phyloP scores from a whole-genome alignment of 2,113 vertebrate genomes.

The Monarcha castaneiventris region DNA sequence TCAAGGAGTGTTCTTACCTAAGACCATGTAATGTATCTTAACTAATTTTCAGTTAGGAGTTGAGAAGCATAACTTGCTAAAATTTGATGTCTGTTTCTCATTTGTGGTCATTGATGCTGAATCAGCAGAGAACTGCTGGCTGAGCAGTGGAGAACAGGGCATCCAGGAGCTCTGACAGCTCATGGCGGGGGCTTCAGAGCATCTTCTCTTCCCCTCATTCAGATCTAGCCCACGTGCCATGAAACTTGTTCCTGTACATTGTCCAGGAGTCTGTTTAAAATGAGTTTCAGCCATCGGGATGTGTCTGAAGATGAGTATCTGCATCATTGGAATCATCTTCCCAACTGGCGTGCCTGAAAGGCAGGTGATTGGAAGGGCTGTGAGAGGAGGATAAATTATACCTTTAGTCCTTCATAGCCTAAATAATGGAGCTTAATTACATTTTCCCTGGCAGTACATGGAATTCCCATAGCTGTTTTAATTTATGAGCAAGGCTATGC shows the following conservation, averaged over 20 bases:
- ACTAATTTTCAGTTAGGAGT: background rate
- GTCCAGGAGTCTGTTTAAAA: background rate
- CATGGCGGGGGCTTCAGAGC: background rate
- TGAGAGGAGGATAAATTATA: conserved; percentile 3
- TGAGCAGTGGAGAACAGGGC: background rate
- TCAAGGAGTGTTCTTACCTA: background rate
- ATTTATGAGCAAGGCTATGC: background rate
- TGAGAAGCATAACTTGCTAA: background rate
- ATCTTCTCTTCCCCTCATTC: background rate
- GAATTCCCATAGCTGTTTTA: background rate
- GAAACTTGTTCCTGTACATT: background rate
- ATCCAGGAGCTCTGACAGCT: background rate
- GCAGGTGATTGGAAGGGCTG: background rate
- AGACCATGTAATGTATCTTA: background rate
- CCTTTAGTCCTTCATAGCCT: background rate
- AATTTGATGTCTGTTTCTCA: background rate
- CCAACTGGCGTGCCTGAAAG: background rate
- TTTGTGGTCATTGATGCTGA: background rate
- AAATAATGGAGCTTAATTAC: conserved; percentile 29
- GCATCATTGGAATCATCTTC: background rate
- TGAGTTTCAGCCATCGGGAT: background rate
- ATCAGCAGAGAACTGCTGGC: background rate
- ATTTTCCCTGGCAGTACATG: background rate
- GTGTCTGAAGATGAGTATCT: background rate
- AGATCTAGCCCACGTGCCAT: background rate